Evolutionary conservation across 2,797 vertebrate genomes (phyloP).

Genomic region (Alca torda): DNA sequence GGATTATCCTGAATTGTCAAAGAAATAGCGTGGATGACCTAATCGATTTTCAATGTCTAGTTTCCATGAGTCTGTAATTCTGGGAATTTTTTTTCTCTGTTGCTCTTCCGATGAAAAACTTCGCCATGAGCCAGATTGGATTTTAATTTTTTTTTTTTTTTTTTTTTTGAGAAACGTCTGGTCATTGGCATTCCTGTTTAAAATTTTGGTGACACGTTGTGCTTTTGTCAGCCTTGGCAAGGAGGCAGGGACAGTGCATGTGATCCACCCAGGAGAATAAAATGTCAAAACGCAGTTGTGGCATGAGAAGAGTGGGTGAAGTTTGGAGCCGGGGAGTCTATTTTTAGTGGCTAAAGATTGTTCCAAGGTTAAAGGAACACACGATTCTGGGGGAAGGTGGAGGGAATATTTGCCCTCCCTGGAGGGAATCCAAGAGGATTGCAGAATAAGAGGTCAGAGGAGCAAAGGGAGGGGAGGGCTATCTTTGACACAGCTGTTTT

Average conservation of each 20-base stretch:
- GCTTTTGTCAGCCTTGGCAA: not conserved
- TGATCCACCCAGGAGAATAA: not conserved
- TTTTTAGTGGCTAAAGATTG: conserved; percentile 27
- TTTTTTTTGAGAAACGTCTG: not conserved
- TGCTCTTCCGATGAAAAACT: not conserved
- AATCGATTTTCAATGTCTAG: not conserved
- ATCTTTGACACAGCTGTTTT: conserved; percentile 63
- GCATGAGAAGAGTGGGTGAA: not conserved
- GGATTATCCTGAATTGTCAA: not conserved
- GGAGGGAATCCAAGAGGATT: conserved; percentile 27
- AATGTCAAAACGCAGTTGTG: not conserved
- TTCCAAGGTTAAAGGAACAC: conserved; percentile 27
- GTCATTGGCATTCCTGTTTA: not conserved
- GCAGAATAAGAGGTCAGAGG: conserved; percentile 43
- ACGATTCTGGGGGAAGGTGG: conserved; percentile 37
- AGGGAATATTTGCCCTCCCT: conserved; percentile 53
- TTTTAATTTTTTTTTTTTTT: not conserved
- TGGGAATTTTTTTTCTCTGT: not conserved
- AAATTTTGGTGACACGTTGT: not conserved
- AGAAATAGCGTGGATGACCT: not conserved
- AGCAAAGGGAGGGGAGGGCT: conserved; percentile 3
- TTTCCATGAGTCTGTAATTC: not conserved
- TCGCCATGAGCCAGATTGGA: not conserved
- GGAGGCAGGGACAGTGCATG: not conserved
- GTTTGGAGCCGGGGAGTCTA: not conserved